Evolutionary conservation across 2,797 vertebrate genomes (phyloP).

Genomic region (Carapus acus): DNA sequence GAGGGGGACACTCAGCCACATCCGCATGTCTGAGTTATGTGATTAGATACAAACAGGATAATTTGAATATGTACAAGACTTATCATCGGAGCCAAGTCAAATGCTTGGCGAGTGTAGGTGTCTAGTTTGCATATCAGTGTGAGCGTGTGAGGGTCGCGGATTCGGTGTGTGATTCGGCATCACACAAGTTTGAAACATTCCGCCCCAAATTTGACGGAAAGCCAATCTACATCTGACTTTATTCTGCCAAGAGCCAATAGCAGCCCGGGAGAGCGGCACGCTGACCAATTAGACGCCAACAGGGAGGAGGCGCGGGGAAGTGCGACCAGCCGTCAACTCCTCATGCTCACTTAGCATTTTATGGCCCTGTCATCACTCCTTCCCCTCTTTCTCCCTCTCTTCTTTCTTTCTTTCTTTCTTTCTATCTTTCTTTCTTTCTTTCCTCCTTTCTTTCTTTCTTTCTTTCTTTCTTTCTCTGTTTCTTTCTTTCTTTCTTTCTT

Average conservation of each 20-base stretch:
- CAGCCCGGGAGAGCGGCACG: not conserved
- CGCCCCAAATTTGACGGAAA: not conserved
- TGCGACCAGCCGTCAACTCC: not conserved
- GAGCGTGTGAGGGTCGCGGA: not conserved
- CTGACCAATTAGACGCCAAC: constrained; percentile 9
- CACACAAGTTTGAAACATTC: not conserved
- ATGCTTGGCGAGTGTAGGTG: not conserved
- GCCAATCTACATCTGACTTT: not conserved
- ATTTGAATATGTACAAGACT: not conserved
- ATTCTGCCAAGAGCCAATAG: constrained; percentile 30
- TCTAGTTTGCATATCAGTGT: not conserved
- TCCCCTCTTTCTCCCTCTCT: not conserved
- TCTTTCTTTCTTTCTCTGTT: not conserved
- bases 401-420: not conserved
- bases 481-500: not conserved
- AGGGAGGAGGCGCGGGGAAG: constrained; percentile 3
- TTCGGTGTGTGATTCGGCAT: not conserved
- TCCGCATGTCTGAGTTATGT: constrained; percentile 35
- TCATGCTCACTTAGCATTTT: not conserved
- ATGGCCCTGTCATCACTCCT: not conserved
- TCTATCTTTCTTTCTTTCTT: not conserved
- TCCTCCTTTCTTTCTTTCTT: too few species aligned
- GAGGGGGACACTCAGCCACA: constrained; percentile 8
- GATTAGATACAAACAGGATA: not conserved
- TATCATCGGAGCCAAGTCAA: not conserved